A percentile compares a stretch with the other conserved stretches of the same genome.
Evolutionary conservation across 92 coral and sea anemone genomes (phyloP).

Genomic region (Phenganax marumi): DNA sequence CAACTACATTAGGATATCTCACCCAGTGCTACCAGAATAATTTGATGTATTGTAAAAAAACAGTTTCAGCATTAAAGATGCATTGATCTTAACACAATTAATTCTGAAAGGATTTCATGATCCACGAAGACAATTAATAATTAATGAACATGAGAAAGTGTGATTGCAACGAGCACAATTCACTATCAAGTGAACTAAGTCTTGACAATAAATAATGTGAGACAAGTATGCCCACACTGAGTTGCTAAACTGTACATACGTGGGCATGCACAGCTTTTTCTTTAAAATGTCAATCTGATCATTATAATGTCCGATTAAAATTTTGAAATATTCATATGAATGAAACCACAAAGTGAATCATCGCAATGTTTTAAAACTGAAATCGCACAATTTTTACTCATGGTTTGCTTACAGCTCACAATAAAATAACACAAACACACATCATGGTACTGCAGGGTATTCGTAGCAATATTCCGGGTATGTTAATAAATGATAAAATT

Average conservation of each 20-base stretch:
- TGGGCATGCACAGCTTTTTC: neutral
- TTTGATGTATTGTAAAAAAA: no score
- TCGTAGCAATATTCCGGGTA: no score
- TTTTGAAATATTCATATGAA: slow-evolving; percentile 3
- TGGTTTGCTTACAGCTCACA: neutral
- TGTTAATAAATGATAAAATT: no score
- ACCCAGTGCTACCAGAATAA: no score
- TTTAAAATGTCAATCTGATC: neutral
- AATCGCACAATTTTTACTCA: neutral
- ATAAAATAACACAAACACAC: neutral
- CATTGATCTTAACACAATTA: no score
- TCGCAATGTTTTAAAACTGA: neutral
- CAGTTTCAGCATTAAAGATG: no score
- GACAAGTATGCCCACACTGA: neutral
- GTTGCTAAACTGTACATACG: neutral
- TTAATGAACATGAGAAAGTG: slow-evolving; percentile 1
- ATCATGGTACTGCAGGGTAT: no score
- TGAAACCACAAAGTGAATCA: slow-evolving; percentile 8
- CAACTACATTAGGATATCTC: no score
- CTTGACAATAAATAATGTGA: no score
- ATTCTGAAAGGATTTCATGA: neutral
- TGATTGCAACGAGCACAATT: neutral
- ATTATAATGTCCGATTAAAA: slow-evolving; percentile 9
- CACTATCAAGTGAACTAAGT: no score
- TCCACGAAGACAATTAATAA: slow-evolving; percentile 10